Base-by-base conservation (phyloP, 2,113 vertebrate species). In the Catharus minimus region DNA sequence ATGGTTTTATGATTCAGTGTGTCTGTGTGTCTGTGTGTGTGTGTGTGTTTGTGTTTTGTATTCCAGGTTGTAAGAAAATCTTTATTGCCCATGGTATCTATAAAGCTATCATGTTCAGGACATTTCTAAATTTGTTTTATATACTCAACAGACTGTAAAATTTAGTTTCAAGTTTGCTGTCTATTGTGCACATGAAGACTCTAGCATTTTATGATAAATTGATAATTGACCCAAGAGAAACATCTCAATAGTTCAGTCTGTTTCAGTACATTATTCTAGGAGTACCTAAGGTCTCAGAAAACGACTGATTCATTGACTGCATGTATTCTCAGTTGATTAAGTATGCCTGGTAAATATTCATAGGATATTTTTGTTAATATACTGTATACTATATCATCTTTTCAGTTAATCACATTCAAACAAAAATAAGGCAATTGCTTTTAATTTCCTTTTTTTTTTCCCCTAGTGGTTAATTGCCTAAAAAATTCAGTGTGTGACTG, bases 331-430 rank as follows among this genome's bases (percentile, higher is more conserved):
- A 79, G 68, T 64, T 94, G 89, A 90, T 85, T 93, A 92, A 82
- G 5, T 77, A 60, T 72, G 65, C 43, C 41, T 95, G 32, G 84
- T 84, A 95, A 94, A 95, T 95, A 96, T 94, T 95, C 92, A 94
- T 88, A 60, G 46, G 36, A 69, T 76, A 79, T 87, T 86, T 94
- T 93, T 92, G 67, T 82, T 96, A 92, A 87, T 74, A 67, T 82
- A 75, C 11, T 77, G 15, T 47, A 46, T 84, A 58, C 52, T 85
- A 79, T 64, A 74, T 39, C 13, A 78, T 84, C 50, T 90, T 89
- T 57, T 92, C 62, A 68, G 67, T 90, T 94, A 94, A 95, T 90
- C 58, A 81, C 55, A 66, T 83, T 94, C 72, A 88, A 81, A 94
- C 28, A 90, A 94, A 92, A 95, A 94, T 72, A 93, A 94, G 46